Conservation (phyloP, 92 coral and sea anemone species). For the Anthopleura xanthogrammica region DNA sequence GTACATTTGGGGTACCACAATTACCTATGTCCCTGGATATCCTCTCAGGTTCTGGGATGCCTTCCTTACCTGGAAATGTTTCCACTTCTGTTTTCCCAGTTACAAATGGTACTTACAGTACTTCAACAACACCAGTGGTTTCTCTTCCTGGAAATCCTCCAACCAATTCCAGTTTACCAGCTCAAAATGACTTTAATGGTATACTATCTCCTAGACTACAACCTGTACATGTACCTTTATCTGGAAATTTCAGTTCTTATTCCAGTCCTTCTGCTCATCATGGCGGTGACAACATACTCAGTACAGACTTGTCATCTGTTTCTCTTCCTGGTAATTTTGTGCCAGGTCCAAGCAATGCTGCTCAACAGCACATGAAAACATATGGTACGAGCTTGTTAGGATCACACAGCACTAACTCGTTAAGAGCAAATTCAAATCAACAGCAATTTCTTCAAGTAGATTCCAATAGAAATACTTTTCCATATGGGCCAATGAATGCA, state of each 20-base stretch:
- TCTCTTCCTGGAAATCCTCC: no score
- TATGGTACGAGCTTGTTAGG: not conserved
- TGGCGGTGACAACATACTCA: no score
- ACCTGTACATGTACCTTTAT: no score
- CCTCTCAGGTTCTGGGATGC: not conserved
- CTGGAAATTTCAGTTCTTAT: no score
- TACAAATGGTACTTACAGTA: not conserved
- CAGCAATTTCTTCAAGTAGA: not conserved
- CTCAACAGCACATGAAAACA: not conserved
- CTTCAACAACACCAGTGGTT: not conserved
- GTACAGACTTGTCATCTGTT: no score
- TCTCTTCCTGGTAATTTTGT: not conserved
- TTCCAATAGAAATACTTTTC: not conserved
- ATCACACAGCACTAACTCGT: not conserved
- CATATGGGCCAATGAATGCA: not conserved
- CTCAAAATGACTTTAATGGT: no score
- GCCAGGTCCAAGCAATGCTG: not conserved
- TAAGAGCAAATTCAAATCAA: not conserved
- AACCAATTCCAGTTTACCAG: no score
- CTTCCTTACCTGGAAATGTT: not conserved
- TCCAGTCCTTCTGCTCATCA: no score
- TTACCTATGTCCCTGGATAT: not conserved
- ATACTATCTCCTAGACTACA: not conserved
- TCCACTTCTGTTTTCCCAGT: not conserved
- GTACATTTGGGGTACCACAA: not conserved